A percentile compares a stretch with the other conserved stretches of the same genome.
Evolutionary conservation across 2,113 vertebrate species (phyloP).

Genomic region (Gasterosteus nipponicus): DNA sequence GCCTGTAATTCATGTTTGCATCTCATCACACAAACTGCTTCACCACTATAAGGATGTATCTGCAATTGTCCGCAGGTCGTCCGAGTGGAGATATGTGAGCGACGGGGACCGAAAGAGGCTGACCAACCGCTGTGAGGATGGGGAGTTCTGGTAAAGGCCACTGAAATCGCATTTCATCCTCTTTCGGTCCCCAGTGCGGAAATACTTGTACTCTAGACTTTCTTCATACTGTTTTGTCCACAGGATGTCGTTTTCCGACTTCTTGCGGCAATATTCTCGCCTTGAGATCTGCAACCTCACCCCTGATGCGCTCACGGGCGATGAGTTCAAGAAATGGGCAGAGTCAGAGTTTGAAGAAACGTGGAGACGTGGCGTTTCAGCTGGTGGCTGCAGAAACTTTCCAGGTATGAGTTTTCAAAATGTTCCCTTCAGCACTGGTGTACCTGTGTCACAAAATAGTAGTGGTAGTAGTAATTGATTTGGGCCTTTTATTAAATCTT

Average conservation of each 20-base stretch:
- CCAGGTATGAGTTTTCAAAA: conserved; percentile 73
- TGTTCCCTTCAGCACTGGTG: neutral
- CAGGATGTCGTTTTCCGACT: conserved; percentile 92
- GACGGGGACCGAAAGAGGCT: conserved; percentile 74
- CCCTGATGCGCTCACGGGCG: conserved; percentile 85
- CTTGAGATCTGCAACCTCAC: conserved; percentile 95
- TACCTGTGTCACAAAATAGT: neutral
- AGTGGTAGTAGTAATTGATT: neutral
- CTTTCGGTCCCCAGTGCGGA: neutral
- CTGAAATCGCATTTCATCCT: neutral
- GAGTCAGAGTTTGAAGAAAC: conserved; percentile 88
- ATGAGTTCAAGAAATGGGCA: conserved; percentile 87
- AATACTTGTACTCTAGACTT: neutral
- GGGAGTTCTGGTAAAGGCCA: conserved; percentile 84
- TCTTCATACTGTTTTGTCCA: neutral
- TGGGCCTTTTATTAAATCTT: neutral
- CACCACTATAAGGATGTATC: neutral
- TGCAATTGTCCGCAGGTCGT: conserved; percentile 74
- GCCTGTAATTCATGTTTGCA: neutral
- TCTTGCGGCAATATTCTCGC: conserved; percentile 88
- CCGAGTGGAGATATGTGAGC: conserved; percentile 83
- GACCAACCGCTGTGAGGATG: conserved; percentile 82
- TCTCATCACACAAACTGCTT: neutral
- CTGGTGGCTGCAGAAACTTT: conserved; percentile 92
- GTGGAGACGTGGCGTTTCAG: conserved; percentile 89